A percentile compares a stretch with the other conserved stretches of the same genome.
Conservation (phyloP, 2,888 invertebrate genomes). For the Epinotia ramella region DNA sequence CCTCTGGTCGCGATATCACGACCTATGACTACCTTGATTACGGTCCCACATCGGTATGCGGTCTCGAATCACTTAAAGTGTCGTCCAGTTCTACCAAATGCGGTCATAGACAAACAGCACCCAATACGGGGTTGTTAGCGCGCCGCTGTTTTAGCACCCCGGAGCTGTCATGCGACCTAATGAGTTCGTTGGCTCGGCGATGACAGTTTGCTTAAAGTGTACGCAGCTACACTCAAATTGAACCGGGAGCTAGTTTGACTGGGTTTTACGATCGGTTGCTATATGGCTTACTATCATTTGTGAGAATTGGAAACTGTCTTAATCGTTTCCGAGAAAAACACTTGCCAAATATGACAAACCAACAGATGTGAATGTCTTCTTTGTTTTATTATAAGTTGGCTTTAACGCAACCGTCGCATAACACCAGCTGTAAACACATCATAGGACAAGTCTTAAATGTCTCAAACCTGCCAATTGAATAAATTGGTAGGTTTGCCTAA, state of each 20-base stretch:
- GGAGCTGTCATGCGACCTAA: neutral
- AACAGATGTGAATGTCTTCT: no score
- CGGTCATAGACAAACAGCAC: neutral
- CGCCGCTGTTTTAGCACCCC: conserved; percentile 30
- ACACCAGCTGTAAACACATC: no score
- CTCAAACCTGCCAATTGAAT: no score
- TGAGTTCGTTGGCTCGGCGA: conserved; percentile 14
- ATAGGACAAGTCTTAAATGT: no score
- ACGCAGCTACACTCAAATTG: neutral
- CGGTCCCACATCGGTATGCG: no score
- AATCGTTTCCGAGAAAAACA: neutral
- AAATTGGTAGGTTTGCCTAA: no score
- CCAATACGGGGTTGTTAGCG: conserved; percentile 11
- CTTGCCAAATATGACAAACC: neutral
- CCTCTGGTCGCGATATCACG: no score
- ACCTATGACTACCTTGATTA: no score
- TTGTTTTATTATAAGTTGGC: no score
- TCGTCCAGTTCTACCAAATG: conserved; percentile 6
- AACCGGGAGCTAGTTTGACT: neutral
- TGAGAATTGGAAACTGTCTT: neutral
- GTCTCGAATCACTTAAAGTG: neutral
- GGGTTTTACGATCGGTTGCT: neutral
- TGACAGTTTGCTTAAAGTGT: neutral
- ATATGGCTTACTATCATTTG: neutral
- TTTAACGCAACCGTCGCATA: no score